Base-by-base conservation (phyloP, 1,140 invertebrate species). In the Pseudomyrmex dendroicus region DNA sequence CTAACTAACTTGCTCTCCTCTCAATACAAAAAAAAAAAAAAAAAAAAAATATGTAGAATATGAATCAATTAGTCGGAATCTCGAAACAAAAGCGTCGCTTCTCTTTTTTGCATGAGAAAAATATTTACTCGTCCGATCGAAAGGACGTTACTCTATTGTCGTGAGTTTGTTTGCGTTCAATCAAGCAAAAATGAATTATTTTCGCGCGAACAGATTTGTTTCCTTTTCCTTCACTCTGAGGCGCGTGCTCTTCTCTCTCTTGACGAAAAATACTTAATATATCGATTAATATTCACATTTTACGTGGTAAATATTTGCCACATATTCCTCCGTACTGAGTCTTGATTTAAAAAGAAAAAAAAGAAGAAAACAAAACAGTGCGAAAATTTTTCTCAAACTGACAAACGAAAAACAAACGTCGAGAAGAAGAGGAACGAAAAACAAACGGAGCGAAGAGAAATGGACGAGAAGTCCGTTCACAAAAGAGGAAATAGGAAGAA, bases 1-100 rank as follows among this genome's bases (percentile, higher is more conserved):
- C 74, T 66, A 72, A 25, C 72, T 35, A 76, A 35, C 35, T 8
- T 78, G 76, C 46, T 67, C 84, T 70, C 54, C 62, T 56, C 80
- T 73, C 68, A 78, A 74, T 74, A 86, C 66, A 22, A 22, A 50
- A 57, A 86, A 7, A 35, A 7, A 35, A 20, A 20, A 74, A 2
- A 35, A 35, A 35, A 7, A 35, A 35, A 35, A 35, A 7, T 35
- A 35, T 5, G 35, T 35, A 35, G 4, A 35, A 35, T 35, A 35
- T 17, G 3, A 72, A 67, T 48, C 48, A 15, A 62, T 56, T 35
- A 15, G 46, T 62, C 25, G 20, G 76, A 20, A 70, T 80, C 44
- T 50, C 13, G 57, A 57, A 63, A 25, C 56, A 73, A 61, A 4
- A 1, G 44, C n/a, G 59, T 76, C 7, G 17, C 50, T 50, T 66